Base-by-base conservation (phyloP, 2,113 vertebrate species). In the Amblyornis subalaris region DNA sequence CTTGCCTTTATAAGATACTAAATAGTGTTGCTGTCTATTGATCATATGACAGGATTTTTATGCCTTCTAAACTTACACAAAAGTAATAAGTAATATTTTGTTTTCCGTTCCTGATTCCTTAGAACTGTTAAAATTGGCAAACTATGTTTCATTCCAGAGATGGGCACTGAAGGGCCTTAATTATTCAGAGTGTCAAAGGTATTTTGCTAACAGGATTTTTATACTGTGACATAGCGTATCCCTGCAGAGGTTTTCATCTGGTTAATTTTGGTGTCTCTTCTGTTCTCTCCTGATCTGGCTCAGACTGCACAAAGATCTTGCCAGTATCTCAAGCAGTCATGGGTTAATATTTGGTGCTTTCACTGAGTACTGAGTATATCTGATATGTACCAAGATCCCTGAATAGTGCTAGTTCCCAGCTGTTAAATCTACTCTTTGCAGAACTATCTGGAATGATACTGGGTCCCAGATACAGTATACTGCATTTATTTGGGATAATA, bases 361-460 rank as follows among this genome's bases (percentile, higher is more conserved):
- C 50, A 29, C 31, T 53, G 25, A 26, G 16, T 0, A 0, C 62
- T 36, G 62, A 67, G 29, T 14, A 0, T 51, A 14, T 19, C 35
- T 67, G 0, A 62, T 60, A 24, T 25, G 13, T 62, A 13, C 66
- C 35, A 23, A 76, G 89, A 55, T 64, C 24, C 29, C 50, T 61
- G 31, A 36, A 31, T 8, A 29, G 23, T 47, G 10, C 67, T 35
- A 7, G 12, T 70, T 87, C 64, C 55, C 45, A 80, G 26, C 29
- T 83, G 40, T 61, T 44, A 38, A 71, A 45, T 73, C 35, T 45
- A 2, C 33, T 51, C 24, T 10, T n/a, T 51, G 85, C 44, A 79
- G 36, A 24, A 33, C 53, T 75, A 0, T 33, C n/a, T 72, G 45
- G 29, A 72, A n/a, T n/a, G n/a, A 9, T 61, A 6, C 44, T 10